Base-by-base conservation (phyloP, 2,888 invertebrate genomes). In the Stegophylla sp. region DNA sequence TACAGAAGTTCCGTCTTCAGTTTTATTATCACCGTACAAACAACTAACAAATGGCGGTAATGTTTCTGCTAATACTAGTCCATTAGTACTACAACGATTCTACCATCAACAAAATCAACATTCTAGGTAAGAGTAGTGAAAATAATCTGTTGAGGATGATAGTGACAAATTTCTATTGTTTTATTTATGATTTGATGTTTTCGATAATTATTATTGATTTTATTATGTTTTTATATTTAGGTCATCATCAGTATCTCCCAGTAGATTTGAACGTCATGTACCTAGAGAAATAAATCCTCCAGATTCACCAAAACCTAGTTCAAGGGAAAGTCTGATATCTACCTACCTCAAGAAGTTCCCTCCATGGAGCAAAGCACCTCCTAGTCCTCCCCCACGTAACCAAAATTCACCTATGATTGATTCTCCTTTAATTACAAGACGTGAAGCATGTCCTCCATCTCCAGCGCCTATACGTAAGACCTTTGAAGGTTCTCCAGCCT, bases 21-120 rank as follows among this genome's bases (percentile, higher is more conserved):
- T 79, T 13, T 79, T 79, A 17, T 69, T 79, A 26, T 79, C 79
- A 23, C 79, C 81, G 17, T 74, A 66, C 5, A 74, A 74, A 67
- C 82, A 82, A 67, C 66, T 61, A 15, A 67, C 82, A 56, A 71
- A 79, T 43, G 72, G 67, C 0, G 48, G 77, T 0, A 79, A 72
- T 66, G 48, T 82, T 82, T 90, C 90, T 63, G 92, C 92, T 83
- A 93, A 92, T 87, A 92, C 92, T 77, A 93, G 92, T 87, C 93
- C 93, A 53, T 91, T 93, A 86, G 92, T 93, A 82, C 88, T 93
- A 84, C 93, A 93, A 86, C 89, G 93, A 86, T 93, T 92, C 86
- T 91, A 92, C 85, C 93, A 93, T 86, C 93, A 93, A 85, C 93
- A 93, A 86, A 87, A 89, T 84, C 88, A 92, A 83, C 88, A 82